Evolutionary conservation across 2,113 vertebrate species (phyloP).

Genomic region (Centropristis striata): DNA sequence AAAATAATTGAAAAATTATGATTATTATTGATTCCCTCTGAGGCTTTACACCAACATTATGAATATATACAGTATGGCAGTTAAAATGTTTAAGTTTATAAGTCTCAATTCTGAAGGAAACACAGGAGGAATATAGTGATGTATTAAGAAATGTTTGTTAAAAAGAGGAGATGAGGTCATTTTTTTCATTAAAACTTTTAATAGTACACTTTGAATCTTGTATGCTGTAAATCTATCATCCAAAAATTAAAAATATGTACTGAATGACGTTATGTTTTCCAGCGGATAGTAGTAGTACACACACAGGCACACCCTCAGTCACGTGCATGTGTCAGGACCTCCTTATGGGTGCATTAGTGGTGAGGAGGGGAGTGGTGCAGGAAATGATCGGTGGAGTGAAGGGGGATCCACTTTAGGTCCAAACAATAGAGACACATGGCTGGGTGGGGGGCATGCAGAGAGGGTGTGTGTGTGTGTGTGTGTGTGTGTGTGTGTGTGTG

Average conservation of each 20-base stretch:
- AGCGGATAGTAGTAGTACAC: background rate
- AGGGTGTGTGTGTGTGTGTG: constrained; percentile 9
- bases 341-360: constrained; percentile 57
- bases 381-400: constrained; percentile 22
- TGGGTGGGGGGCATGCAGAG: constrained; percentile 54
- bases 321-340: constrained; percentile 18
- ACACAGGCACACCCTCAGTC: constrained; percentile 13
- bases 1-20: background rate
- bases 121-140: too few relatives aligned
- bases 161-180: background rate
- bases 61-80: background rate
- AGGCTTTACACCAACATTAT: background rate
- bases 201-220: background rate
- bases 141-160: too few relatives aligned
- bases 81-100: too few relatives aligned
- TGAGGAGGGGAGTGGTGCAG: constrained; percentile 39
- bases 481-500: constrained; percentile 27
- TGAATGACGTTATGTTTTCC: background rate
- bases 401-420: constrained; percentile 43
- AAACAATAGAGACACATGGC: constrained; percentile 83
- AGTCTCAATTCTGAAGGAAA: too few relatives aligned
- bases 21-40: background rate
- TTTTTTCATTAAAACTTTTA: background rate
- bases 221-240: background rate
- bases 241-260: background rate